phyloP scores from a whole-genome alignment of 2,888 invertebrate genomes.

The Chymomyza caudatula region DNA sequence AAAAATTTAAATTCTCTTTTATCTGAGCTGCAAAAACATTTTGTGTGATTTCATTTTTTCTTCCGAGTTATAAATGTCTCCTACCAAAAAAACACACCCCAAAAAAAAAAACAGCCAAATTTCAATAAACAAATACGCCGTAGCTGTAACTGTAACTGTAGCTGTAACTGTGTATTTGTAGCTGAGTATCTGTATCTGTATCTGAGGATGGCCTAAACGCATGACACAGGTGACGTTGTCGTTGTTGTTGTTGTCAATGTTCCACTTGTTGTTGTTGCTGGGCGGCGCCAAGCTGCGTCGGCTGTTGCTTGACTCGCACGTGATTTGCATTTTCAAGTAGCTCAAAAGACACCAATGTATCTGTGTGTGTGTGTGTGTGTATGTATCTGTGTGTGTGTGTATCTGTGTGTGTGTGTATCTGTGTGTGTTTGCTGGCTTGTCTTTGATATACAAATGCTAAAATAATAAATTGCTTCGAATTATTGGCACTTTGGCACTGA shows the following conservation, averaged over 20 bases:
- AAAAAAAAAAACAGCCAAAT: slow-evolving; percentile 23
- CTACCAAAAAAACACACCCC: background rate
- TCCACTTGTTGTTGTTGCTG: slow-evolving; percentile 32
- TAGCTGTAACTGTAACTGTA: slow-evolving; percentile 21
- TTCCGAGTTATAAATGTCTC: slow-evolving; percentile 32
- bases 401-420: background rate
- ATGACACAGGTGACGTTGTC: slow-evolving; percentile 50
- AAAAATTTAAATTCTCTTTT: slow-evolving; percentile 25
- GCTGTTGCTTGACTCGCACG: slow-evolving; percentile 55
- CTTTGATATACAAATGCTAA: slow-evolving; percentile 62
- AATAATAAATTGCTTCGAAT: slow-evolving; percentile 72
- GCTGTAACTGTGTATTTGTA: slow-evolving; percentile 20
- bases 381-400: background rate
- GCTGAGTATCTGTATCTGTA: slow-evolving; percentile 36
- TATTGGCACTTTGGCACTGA: slow-evolving; percentile 70
- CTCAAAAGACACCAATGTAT: slow-evolving; percentile 17
- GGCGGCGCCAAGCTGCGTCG: slow-evolving; percentile 23
- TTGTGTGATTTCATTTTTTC: slow-evolving; percentile 34
- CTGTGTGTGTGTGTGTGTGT: slow-evolving; percentile 13
- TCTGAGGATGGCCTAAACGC: slow-evolving; percentile 29
- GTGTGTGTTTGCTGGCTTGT: slow-evolving; percentile 4
- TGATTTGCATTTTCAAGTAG: slow-evolving; percentile 68
- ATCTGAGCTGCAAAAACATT: slow-evolving; percentile 30
- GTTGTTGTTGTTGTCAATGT: slow-evolving; percentile 11
- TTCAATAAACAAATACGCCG: slow-evolving; percentile 46